A percentile compares a stretch with the other conserved stretches of the same genome.
Conservation (phyloP, 2,888 invertebrate genomes). For the Polyploca ridens region DNA sequence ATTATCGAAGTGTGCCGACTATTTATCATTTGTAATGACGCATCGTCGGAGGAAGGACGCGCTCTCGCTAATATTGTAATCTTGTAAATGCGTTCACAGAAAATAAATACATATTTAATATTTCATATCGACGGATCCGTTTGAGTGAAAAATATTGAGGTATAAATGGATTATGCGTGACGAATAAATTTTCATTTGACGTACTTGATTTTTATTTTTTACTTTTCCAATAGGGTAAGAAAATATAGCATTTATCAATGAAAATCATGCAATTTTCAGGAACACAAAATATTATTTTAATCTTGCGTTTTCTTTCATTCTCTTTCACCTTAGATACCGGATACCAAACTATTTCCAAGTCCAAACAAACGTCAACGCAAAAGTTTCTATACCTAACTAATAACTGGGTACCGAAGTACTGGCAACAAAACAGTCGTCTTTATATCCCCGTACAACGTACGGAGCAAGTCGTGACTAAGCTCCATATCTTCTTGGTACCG, state of each 20-base stretch:
- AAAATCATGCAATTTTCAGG: no score
- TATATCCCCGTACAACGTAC: conserved; percentile 21
- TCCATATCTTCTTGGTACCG: conserved; percentile 17
- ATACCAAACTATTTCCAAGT: not conserved
- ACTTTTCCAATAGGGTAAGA: not conserved
- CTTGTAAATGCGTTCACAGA: conserved; percentile 77
- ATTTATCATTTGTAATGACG: conserved; percentile 84
- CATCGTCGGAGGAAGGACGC: conserved; percentile 66
- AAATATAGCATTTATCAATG: no score
- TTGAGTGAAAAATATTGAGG: conserved; percentile 78
- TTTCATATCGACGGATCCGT: conserved; percentile 61
- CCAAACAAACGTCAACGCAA: conserved; percentile 5
- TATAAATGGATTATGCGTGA: conserved; percentile 71
- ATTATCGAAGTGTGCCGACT: conserved; percentile 83
- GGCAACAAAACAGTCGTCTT: conserved; percentile 16
- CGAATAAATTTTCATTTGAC: conserved; percentile 37
- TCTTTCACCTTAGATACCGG: not conserved
- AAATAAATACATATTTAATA: conserved; percentile 66
- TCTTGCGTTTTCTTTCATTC: no score
- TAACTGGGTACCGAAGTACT: conserved; percentile 18
- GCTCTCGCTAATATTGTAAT: conserved; percentile 81
- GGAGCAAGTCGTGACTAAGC: conserved; percentile 20
- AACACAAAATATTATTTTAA: no score
- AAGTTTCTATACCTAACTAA: conserved; percentile 19
- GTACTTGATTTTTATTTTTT: not conserved